These are phyloP conservation scores for Morpho helenor DNA, from an alignment of 2,888 invertebrate genomes.

Conservation along the genomic window DNA sequence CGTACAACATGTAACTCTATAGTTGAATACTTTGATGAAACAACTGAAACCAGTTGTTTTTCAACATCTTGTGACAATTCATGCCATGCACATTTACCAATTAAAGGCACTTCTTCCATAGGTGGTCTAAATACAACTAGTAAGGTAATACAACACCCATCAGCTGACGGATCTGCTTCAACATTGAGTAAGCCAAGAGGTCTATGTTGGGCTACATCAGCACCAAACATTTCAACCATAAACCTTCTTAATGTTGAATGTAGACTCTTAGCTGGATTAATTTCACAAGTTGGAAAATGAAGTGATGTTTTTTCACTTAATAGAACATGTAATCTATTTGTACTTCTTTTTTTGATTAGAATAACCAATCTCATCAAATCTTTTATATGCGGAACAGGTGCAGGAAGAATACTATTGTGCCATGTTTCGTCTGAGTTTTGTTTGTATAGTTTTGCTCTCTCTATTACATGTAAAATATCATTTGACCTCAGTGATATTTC, in stretches of 20 bases:
- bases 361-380: constrained; percentile 88
- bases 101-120: constrained; percentile 91
- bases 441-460: constrained; percentile 82
- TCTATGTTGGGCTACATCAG: constrained; percentile 90
- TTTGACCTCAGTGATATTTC: constrained; percentile 88
- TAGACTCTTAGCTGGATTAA: constrained; percentile 91
- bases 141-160: constrained; percentile 90
- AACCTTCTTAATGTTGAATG: constrained; percentile 93
- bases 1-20: constrained; percentile 91
- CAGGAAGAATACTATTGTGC: constrained; percentile 87
- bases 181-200: constrained; percentile 89
- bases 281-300: constrained; percentile 93
- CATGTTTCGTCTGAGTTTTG: constrained; percentile 67
- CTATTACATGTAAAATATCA: constrained; percentile 90
- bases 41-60: constrained; percentile 81
- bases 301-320: constrained; percentile 90
- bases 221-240: constrained; percentile 95
- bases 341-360: constrained; percentile 88
- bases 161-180: constrained; percentile 81
- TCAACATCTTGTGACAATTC: constrained; percentile 86
- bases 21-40: constrained; percentile 87
- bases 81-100: constrained; percentile 94
- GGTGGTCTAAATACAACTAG: constrained; percentile 91
- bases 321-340: constrained; percentile 91
- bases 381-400: constrained; percentile 83